phyloP scores from a whole-genome alignment of 2,113 vertebrate species.

The Grantiella picta region DNA sequence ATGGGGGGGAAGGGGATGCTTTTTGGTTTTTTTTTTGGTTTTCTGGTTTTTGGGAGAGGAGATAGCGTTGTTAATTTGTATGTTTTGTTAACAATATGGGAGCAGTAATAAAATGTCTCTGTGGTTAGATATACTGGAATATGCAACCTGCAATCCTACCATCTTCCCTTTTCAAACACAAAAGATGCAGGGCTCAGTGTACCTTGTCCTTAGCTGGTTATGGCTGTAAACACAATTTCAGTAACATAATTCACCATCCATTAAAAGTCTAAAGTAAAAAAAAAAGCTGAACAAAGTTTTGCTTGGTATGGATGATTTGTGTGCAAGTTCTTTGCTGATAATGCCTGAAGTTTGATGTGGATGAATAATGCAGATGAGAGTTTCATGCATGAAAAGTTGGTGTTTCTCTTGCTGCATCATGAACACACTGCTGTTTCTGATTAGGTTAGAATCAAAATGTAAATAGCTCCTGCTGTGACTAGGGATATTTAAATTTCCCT shows the following conservation, averaged over 20 bases:
- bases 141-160: not conserved
- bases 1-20: too few species aligned
- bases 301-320: not conserved
- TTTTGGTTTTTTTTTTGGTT: too few species aligned
- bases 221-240: constrained; percentile 5
- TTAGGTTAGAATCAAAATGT: constrained; percentile 2
- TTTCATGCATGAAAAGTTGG: constrained; percentile 11
- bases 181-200: not conserved
- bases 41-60: not conserved
- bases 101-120: not conserved
- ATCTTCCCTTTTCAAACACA: not conserved
- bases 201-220: not conserved
- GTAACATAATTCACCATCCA: not conserved
- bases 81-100: not conserved
- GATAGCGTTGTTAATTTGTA: not conserved
- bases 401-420: constrained; percentile 10
- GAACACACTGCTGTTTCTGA: constrained; percentile 9
- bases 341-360: not conserved
- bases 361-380: constrained; percentile 33
- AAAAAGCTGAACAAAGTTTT: not conserved
- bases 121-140: not conserved
- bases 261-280: not conserved
- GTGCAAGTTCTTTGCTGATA: constrained; percentile 4
- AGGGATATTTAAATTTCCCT: not conserved
- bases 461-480: not conserved